Base-by-base conservation (phyloP, 2,888 invertebrate genomes). In the Dascillus cervinus region DNA sequence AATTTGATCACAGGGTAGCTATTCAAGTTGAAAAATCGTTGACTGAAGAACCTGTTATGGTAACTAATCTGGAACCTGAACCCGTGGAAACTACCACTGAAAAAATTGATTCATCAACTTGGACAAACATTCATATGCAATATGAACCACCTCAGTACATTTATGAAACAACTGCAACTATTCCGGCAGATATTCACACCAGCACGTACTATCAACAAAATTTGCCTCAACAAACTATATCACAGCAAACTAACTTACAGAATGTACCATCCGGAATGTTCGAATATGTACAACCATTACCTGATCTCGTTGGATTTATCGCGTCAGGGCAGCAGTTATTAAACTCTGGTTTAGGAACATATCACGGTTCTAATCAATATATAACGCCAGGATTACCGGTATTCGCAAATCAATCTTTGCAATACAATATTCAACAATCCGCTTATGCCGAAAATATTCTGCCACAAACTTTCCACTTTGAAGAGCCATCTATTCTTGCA, bases 291-390 rank as follows among this genome's bases (percentile, higher is more conserved):
- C 67, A 66, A 36, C 68, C 67, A 2, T 57, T 69, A 28, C 66
- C 70, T 1, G 67, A 71, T 44, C 52, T 71, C 43, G 66, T 69
- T 4, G 68, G 66, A 13, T 71, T 68, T 40, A 70, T 72, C 32
- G 63, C 64, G 14, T 60, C 66, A n/a, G 63, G 64, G 3, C 62
- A 65, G 43, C 64, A 65, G 32, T 42, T 67, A 26, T 53, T 66
- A 34, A 67, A 64, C 47, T 67, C 72, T 3, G 70, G 68, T 44
- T 53, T 72, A 34, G 68, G 65, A 24, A 62, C 66, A 10, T 71
- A 69, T 46, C 67, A 62, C 29, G 50, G 44, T 20, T 34, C 43
- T 6, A 38, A 32, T 30, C 43, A 46, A 19, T 44, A 46, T 31
- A 6, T 41, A 5, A 11, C 31, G 13, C 32, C 38, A 10, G 47